Evolutionary conservation across 2,888 invertebrate genomes (phyloP), one percentile per base, ranked within the genome.

Genomic region (Amblyteles armatorius): DNA sequence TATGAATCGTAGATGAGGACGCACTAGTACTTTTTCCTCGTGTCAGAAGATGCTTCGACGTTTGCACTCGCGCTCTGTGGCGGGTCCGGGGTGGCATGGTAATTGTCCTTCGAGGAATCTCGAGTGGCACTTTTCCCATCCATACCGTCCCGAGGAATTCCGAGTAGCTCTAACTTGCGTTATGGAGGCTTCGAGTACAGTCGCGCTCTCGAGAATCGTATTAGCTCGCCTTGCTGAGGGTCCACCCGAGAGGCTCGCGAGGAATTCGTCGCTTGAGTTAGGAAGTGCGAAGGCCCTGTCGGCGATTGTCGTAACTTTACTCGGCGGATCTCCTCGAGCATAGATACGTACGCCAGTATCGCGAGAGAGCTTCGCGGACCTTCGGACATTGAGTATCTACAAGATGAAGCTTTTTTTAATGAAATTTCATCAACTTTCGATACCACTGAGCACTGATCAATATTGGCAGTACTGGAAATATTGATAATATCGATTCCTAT

Each of bases 251-350:
- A 29, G 79, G 40, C 71, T 83, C 81, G 83, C 29, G 71, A 82
- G 79, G 86, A 87, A 87, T 87, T 78, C 57, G 84, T 81, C 73
- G 83, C 81, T 63, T 77, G 85, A 85, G 87, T 87, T 82, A 85
- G 85, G 85, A 85, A 87, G 87, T 85, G 85, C 83, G 87, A 87
- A 87, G 79, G 79, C 57, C 57, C 82, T 78, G 13, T 44, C 44
- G 44, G 16, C 44, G 85, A 82, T 82, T 82, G 83, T 85, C 73
- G 87, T 82, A 85, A 79, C 83, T 83, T 22, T 50, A 33, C 72
- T 77, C 76, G 81, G 72, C 76, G 77, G 77, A 44, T 44, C 44
- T 44, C 44, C 13, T 44, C 44, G 44, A 16, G 13, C 44, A 26
- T 48, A 16, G 36, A 16, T 52, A 50, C 40, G 44, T 44, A 16